phyloP scores from a whole-genome alignment of 2,797 vertebrate genomes.

The Tinamus major region DNA sequence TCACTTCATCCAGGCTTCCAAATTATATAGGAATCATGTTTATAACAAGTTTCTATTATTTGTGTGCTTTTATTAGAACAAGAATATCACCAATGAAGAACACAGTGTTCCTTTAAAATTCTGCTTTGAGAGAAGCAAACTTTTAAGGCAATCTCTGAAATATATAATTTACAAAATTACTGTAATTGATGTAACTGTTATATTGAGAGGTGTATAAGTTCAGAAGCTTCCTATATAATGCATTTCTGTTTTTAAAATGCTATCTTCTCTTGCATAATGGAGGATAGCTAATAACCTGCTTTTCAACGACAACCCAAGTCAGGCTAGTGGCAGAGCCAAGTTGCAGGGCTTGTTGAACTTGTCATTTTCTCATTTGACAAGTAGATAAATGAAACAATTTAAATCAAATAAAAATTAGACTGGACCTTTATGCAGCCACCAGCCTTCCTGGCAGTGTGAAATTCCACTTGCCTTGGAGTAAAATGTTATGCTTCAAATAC shows the following conservation, averaged over 20 bases:
- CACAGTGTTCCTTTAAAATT: slow-evolving; percentile 29
- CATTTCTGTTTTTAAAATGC: background rate
- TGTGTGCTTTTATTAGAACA: slow-evolving; percentile 41
- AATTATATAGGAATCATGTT: slow-evolving; percentile 11
- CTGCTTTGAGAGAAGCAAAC: slow-evolving; percentile 7
- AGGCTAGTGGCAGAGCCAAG: background rate
- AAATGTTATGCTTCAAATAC: background rate
- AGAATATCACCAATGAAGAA: slow-evolving; percentile 36
- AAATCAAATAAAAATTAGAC: background rate
- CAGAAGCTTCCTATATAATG: background rate
- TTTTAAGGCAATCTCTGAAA: slow-evolving; percentile 25
- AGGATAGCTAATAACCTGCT: background rate
- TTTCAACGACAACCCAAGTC: background rate
- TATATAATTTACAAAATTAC: slow-evolving; percentile 69
- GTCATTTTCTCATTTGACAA: background rate
- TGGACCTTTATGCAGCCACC: background rate
- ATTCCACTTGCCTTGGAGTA: background rate
- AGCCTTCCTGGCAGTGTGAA: background rate
- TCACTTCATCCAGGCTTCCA: slow-evolving; percentile 7
- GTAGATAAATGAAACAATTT: background rate
- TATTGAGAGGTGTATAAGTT: slow-evolving; percentile 18
- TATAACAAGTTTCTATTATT: slow-evolving; percentile 40
- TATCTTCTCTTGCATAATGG: background rate
- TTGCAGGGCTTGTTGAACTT: background rate
- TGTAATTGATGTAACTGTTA: slow-evolving; percentile 58